Evolutionary conservation across 2,797 vertebrate genomes (phyloP), one percentile per base, ranked within the genome.

Genomic region (Sebastes taczanowskii): DNA sequence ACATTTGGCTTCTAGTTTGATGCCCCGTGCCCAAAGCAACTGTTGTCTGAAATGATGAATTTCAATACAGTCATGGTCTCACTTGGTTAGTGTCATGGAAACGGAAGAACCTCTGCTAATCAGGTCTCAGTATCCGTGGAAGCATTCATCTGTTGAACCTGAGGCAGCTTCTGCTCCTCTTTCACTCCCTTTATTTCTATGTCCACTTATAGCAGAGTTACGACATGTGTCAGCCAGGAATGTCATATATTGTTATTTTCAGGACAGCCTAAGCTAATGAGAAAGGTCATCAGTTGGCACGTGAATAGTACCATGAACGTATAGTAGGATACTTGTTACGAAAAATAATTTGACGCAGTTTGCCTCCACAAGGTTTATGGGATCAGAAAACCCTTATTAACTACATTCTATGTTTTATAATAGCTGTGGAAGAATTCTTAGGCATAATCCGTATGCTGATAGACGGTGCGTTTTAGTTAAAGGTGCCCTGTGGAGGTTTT

Each of bases 31-130:
- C 42, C 30, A 23, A 23, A 66, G 66, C 59, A 81, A 18, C 30
- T 46, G 9, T 69, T 79, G 74, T 72, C 72, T 63, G 2, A 46
- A 64, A 29, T 66, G 23, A 82, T 86, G 61, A 56, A 70, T 78
- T 82, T 81, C 59, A 78, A 65, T 61, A 53, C 60, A 10, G 29
- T 61, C 25, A 32, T 29, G 35, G 22, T 16, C 38, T 66, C 52
- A 64, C 64, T 76, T 63, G 10, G 49, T 67, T 63, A 38, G 35
- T 62, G 32, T 72, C 69, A 69, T 49, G 3, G 3, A 80, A 67
- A 81, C n/a, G 61, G 38, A 46, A 3, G 35, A 67, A 13, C 4
- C 3, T 79, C 29, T 62, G 25, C 52, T 65, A 23, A 49, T 60
- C 27, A 63, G 60, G 11, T 10, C 25, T 56, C 9, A 22, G 49